Evolutionary conservation across 2,797 vertebrate species (phyloP), one percentile per base, ranked within the genome.

Genomic region (Allobates femoralis): DNA sequence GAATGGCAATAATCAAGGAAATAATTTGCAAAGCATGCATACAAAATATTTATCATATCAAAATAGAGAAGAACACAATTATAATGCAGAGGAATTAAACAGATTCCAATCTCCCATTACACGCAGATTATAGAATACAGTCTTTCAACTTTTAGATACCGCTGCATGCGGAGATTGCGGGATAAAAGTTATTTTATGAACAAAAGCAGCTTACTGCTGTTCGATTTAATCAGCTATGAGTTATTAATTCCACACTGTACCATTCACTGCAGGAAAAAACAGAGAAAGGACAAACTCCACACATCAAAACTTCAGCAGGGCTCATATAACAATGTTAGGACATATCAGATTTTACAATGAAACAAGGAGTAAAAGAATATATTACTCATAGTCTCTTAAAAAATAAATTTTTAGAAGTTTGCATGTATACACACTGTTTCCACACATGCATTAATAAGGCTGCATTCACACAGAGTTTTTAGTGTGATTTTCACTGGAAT

Each of bases 201-300:
- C 90, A 90, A 89, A 89, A 91, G 86, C 55, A 53, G 78, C 18
- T 91, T 37, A 50, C 55, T 86, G 51, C 62, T 85, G 83, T 83
- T 90, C 84, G 87, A 80, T 87, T 91, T 90, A 89, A 79, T 78
- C 58, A 83, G 67, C 86, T 79, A 88, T 83, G 90, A 88, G 74
- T 92, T 92, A 88, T 84, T 89, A 88, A 81, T 88, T 69, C 90
- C 86, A 85, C 18, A 16, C 30, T 2, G 79, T 34, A 62, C 26
- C 14, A 51, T 84, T 30, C 55, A 75, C 32, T 62, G 32, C 37
- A 84, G 66, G 16, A 21, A 14, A 41, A 75, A 76, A 46, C 37
- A 34, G 32, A 82, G 46, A 55, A 18, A 37, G 50, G 50, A 82
- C 46, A 56, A 56, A 76, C 55, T 41, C 16, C 19, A 7, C 21